Evolutionary conservation across 2,797 vertebrate genomes (phyloP).

Genomic region (Macropus fuliginosus): DNA sequence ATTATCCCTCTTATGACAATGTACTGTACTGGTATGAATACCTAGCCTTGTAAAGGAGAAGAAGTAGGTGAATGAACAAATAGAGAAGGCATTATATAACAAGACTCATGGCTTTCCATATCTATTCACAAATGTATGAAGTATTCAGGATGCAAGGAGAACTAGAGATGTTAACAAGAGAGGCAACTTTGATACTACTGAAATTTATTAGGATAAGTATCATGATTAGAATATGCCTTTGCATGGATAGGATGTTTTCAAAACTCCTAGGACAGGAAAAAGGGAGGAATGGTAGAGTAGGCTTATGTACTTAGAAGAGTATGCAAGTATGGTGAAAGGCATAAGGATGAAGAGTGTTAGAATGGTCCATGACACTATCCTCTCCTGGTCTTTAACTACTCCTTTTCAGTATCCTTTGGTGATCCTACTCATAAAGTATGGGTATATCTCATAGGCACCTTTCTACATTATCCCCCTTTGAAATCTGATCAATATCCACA

Average conservation of each 20-base stretch:
- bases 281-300: neutral
- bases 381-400: neutral
- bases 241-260: neutral
- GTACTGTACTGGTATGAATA: neutral
- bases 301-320: neutral
- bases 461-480: neutral
- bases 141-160: neutral
- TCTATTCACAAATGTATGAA: neutral
- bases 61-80: neutral
- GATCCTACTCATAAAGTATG: neutral
- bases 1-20: neutral
- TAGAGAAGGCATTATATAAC: neutral
- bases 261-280: neutral
- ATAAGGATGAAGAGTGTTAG: neutral
- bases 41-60: neutral
- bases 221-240: neutral
- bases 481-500: neutral
- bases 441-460: neutral
- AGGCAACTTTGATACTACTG: neutral
- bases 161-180: neutral
- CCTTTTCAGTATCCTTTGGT: neutral
- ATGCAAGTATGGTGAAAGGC: neutral
- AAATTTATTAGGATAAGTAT: neutral
- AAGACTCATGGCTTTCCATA: neutral
- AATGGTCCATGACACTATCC: neutral